These are phyloP conservation scores for Incurvaria masculella DNA, from an alignment of 2,888 invertebrate species.

Conservation along the genomic window DNA sequence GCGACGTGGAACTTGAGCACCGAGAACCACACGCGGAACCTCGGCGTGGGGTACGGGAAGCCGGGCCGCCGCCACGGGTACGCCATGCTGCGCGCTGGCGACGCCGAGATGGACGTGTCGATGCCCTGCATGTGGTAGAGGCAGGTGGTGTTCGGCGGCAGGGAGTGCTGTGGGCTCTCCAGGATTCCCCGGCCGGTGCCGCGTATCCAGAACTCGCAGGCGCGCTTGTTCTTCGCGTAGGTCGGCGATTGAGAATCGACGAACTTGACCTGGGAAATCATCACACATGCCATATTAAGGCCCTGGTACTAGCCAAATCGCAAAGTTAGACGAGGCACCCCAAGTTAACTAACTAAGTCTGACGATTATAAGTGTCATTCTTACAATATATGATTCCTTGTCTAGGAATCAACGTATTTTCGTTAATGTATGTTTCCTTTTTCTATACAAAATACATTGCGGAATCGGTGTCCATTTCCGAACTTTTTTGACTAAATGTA, in stretches of 20 bases:
- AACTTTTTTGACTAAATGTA: no score
- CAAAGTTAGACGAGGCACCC: no score
- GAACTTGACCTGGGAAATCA: slow-evolving; percentile 76
- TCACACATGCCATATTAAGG: no score
- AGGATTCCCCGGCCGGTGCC: slow-evolving; percentile 77
- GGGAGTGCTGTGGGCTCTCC: slow-evolving; percentile 80
- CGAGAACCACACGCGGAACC: slow-evolving; percentile 83
- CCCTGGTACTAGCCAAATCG: no score
- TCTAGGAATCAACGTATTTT: no score
- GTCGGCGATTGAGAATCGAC: slow-evolving; percentile 81
- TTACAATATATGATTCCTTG: no score
- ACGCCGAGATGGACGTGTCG: slow-evolving; percentile 50
- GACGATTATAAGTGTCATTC: no score
- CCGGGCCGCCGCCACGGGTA: slow-evolving; percentile 52
- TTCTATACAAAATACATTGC: no score
- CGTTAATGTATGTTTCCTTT: no score
- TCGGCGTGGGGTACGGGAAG: slow-evolving; percentile 61
- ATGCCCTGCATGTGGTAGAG: slow-evolving; percentile 75
- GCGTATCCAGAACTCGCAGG: slow-evolving; percentile 83
- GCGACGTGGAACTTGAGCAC: slow-evolving; percentile 83
- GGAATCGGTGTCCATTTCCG: no score
- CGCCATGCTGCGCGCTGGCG: slow-evolving; percentile 51
- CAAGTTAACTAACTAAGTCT: no score
- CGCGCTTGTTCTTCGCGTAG: slow-evolving; percentile 79
- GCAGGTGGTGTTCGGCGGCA: slow-evolving; percentile 87